Conservation (phyloP, 2,797 vertebrate species). For the Tolypeutes matacus region DNA sequence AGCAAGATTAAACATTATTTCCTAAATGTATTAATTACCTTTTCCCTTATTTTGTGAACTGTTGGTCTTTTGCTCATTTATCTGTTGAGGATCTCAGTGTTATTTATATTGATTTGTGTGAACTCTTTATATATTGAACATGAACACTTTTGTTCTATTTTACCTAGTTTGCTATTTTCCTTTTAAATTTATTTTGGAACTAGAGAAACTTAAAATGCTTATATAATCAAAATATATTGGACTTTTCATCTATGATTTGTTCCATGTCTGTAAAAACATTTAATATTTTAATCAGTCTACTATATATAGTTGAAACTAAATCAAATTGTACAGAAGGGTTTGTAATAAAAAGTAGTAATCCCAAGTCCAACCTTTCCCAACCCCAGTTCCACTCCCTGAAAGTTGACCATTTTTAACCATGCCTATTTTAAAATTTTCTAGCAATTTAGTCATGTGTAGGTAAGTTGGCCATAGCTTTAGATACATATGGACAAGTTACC, state of each 20-base stretch:
- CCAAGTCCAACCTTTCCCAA: not conserved
- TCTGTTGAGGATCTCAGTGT: not conserved
- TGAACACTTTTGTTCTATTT: not conserved
- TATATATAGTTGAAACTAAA: not conserved
- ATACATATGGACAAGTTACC: too few relatives aligned
- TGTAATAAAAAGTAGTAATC: not conserved
- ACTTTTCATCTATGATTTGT: not conserved
- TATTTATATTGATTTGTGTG: not conserved
- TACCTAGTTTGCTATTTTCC: not conserved
- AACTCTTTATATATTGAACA: not conserved
- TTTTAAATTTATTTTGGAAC: slow-evolving; percentile 29
- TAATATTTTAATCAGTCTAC: not conserved
- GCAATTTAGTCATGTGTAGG: too few relatives aligned
- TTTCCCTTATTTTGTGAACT: not conserved
- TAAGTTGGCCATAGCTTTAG: too few relatives aligned
- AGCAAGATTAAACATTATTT: not conserved
- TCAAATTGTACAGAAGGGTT: not conserved
- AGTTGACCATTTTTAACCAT: not conserved
- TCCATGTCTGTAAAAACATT: not conserved
- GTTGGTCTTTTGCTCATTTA: not conserved
- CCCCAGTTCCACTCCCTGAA: not conserved
- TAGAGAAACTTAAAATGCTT: not conserved
- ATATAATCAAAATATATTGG: not conserved
- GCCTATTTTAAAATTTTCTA: not conserved
- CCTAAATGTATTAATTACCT: not conserved